These are phyloP conservation scores for Gila orcuttii DNA, from an alignment of 2,113 vertebrate genomes.

Conservation along the genomic window DNA sequence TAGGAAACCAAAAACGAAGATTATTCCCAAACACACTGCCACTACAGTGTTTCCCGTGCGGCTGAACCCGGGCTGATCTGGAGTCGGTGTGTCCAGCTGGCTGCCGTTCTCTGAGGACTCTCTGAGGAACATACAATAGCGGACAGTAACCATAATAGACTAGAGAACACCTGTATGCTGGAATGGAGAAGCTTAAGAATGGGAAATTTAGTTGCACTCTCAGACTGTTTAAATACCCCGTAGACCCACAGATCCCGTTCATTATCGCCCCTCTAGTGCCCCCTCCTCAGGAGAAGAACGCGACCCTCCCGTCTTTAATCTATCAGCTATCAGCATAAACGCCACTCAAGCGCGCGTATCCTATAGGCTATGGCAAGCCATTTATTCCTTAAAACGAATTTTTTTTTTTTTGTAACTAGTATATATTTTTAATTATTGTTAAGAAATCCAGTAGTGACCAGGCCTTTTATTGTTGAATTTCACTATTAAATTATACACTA, in stretches of 20 bases:
- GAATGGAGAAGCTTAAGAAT: not conserved
- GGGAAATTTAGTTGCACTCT: not conserved
- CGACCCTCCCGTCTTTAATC: not conserved
- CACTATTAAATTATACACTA: not conserved
- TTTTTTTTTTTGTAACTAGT: not conserved
- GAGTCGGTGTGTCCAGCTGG: not conserved
- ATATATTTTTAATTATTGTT: not conserved
- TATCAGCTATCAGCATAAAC: not conserved
- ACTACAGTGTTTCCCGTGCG: constrained; percentile 55
- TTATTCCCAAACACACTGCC: constrained; percentile 55
- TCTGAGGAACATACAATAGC: not conserved
- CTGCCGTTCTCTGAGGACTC: constrained; percentile 25
- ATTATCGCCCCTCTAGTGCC: not conserved
- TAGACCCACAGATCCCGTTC: not conserved
- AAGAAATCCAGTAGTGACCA: not conserved
- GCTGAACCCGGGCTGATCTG: constrained; percentile 47
- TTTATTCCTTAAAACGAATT: not conserved
- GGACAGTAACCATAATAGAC: not conserved
- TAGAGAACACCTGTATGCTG: not conserved
- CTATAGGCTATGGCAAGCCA: not conserved
- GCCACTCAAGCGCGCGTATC: not conserved
- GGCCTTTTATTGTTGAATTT: not conserved
- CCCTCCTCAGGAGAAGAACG: not conserved
- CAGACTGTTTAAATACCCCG: not conserved
- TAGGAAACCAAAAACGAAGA: constrained; percentile 56